Evolutionary conservation across 2,113 vertebrate genomes (phyloP).

Genomic region (Meleagris gallopavo): DNA sequence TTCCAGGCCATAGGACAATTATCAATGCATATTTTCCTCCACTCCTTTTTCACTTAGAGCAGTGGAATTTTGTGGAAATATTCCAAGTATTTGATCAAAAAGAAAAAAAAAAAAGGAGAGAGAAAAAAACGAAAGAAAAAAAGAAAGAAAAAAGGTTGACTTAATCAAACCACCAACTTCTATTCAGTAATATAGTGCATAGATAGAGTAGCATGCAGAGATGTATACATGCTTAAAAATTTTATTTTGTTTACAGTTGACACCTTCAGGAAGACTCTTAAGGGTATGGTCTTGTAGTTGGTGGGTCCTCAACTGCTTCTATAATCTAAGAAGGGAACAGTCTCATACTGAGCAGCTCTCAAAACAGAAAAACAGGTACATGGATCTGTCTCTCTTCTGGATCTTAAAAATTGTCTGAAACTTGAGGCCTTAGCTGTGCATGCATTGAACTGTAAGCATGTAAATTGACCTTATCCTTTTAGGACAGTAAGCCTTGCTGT

Average conservation of each 20-base stretch:
- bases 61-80: background rate
- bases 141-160: background rate
- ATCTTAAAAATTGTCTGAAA: background rate
- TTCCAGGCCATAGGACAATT: fast-evolving
- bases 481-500: fast-evolving
- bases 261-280: background rate
- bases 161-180: background rate
- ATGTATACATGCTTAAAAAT: background rate
- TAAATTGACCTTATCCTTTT: background rate
- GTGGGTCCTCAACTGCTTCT: background rate
- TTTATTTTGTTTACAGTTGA: background rate
- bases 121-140: background rate
- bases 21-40: background rate
- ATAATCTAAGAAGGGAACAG: background rate
- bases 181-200: background rate
- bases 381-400: background rate
- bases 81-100: background rate
- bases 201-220: background rate
- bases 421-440: background rate
- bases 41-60: background rate
- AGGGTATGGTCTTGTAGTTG: background rate
- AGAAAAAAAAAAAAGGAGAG: background rate
- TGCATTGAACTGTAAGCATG: background rate
- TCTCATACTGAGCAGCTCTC: background rate
- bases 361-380: background rate